Base-by-base conservation (phyloP, 1,140 invertebrate species). In the Lycorma delicatula region DNA sequence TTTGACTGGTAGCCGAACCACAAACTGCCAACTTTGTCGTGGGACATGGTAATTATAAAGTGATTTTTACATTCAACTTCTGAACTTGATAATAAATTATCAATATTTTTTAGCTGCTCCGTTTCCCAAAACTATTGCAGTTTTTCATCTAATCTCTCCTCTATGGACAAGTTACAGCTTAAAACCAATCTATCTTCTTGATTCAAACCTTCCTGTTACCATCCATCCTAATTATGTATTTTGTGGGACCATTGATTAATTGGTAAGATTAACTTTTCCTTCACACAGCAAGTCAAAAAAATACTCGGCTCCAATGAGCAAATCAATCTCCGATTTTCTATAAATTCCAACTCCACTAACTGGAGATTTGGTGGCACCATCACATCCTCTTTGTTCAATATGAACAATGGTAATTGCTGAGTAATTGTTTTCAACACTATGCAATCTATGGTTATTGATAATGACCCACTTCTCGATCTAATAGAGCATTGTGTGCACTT, bases 361-460 rank as follows among this genome's bases (percentile, higher is more conserved):
- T 29, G 12, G 22, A 62, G 41, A 44, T 54, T 54, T 48, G 38
- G 16, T 25, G 54, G 58, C 46, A 59, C 54, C 9, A 26, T 44
- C 2, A 62, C 26, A 20, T 18, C 44, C 13, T 28, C 27, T 48
- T 47, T 59, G 31, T 6, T n/a, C n/a, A n/a, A 60, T 62, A 38
- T 23, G 26, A 25, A 57, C 28, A 26, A 44, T 50, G 2, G 61
- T 57, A 29, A 62, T 34, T 22, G 12, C 48, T 62, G 47, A n/a
- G 57, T 62, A 20, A 60, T 62, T 26, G n/a, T 12, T 18, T 11
- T 59, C 26, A 1, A 62, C 60, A 23, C n/a, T n/a, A 62, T 38
- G 49, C 54, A 62, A 23, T 59, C 58, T 6, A 62, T 41, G 12
- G 12, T 56, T 18, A 36, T 41, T 12, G 7, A 29, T 38, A 47